Base-by-base conservation (phyloP, 1,140 invertebrate species). In the Maconellicoccus hirsutus region DNA sequence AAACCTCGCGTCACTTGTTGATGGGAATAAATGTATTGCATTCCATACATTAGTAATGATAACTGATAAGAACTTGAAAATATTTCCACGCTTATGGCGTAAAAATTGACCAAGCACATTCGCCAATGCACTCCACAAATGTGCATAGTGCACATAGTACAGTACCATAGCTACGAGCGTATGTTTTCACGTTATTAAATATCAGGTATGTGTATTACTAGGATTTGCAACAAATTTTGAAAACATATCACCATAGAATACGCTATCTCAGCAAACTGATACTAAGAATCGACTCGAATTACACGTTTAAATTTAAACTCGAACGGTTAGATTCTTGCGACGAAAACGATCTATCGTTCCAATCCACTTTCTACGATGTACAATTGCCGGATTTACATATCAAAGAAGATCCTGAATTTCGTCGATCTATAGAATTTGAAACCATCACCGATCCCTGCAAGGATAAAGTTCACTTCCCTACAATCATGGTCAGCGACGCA, bases 211-310 rank as follows among this genome's bases (percentile, higher is more conserved):
- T 52, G 42, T 52, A 25, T 66, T 23, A 7, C 8, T 66, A 66
- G 61, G 61, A 66, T 14, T 66, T 66, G 61, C 61, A 66, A 66
- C 21, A 23, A 6, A 10, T 66, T 23, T 26, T 66, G 61, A 66
- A 25, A 66, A 66, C 22, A 16, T 16, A 23, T 66, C 61, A 66
- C 10, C 61, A 25, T 23, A 66, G 61, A 66, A 22, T 66, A 25
- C 61, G 61, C 3, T 66, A 66, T 26, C 61, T 66, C 2, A 22
- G 14, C 22, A 66, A 23, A 25, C 16, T 66, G 61, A 66, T 66
- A 23, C 61, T 66, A 8, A 4, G 8, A 23, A 66, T 66, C 21
- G 61, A 66, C 16, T 19, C 61, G 4, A 66, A 66, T 66, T 66
- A 66, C 61, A 19, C 10, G 10, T 25, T 66, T 25, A 66, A 66